Evolutionary conservation across 2,797 vertebrate genomes (phyloP).

Genomic region (Brachymystax lenok): DNA sequence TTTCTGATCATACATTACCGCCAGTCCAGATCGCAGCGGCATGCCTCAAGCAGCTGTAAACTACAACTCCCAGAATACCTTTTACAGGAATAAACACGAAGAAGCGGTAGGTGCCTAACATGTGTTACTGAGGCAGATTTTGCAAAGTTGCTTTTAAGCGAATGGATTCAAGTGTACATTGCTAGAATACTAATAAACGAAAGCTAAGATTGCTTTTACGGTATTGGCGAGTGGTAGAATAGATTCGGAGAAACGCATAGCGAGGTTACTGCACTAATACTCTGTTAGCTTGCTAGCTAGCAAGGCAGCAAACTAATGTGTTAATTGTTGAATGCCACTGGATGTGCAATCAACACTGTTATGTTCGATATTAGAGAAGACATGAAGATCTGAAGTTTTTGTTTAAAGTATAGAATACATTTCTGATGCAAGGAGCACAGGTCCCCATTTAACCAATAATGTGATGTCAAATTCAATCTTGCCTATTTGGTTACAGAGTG

Average conservation of each 20-base stretch:
- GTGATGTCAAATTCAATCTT: not conserved
- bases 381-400: not conserved
- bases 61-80: slow-evolving; percentile 51
- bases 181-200: not conserved
- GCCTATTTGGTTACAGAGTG: not conserved
- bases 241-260: not conserved
- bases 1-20: no score
- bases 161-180: not conserved
- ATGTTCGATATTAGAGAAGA: not conserved
- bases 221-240: not conserved
- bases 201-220: not conserved
- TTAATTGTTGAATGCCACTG: not conserved
- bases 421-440: not conserved
- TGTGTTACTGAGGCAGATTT: slow-evolving; percentile 9
- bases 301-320: not conserved
- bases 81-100: not conserved
- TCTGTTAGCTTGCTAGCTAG: not conserved
- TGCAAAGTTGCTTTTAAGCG: not conserved
- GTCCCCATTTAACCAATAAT: no score
- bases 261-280: not conserved
- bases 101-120: slow-evolving; percentile 41
- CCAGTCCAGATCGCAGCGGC: no score
- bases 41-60: slow-evolving; percentile 13
- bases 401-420: not conserved
- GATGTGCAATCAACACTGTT: not conserved